Evolutionary conservation across 2,888 invertebrate genomes (phyloP).

Genomic region (Dendrolimus houi): DNA sequence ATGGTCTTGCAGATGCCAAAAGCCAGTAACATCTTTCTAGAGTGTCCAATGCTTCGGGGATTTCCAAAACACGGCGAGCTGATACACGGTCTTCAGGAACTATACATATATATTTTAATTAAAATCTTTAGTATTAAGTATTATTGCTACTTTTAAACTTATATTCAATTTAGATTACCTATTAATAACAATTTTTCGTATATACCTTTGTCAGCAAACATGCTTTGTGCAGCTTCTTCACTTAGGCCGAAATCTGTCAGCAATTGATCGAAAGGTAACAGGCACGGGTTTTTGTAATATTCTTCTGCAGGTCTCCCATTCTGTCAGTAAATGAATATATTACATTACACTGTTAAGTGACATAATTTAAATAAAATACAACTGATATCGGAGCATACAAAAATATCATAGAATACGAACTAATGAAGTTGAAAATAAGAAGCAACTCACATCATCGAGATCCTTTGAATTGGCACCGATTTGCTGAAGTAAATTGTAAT

Average conservation of each 20-base stretch:
- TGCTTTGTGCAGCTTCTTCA: slow-evolving; percentile 79
- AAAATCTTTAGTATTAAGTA: too few relatives aligned
- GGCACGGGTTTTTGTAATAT: slow-evolving; percentile 81
- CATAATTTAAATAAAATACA: too few relatives aligned
- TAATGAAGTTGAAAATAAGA: too few relatives aligned
- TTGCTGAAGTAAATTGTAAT: slow-evolving; percentile 89
- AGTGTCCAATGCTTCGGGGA: slow-evolving; percentile 82
- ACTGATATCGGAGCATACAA: too few relatives aligned
- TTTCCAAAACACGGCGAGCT: slow-evolving; percentile 82
- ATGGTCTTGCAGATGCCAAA: slow-evolving; percentile 77
- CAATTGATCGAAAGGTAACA: slow-evolving; percentile 82
- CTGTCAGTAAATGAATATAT: slow-evolving; percentile 53
- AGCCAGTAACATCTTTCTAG: slow-evolving; percentile 86
- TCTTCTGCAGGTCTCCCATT: slow-evolving; percentile 87
- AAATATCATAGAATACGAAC: too few relatives aligned
- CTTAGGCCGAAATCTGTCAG: slow-evolving; percentile 82
- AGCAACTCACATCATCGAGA: slow-evolving; percentile 84
- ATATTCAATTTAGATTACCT: not conserved
- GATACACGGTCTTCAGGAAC: slow-evolving; percentile 86
- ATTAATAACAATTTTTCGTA: slow-evolving; percentile 7
- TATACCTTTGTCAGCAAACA: slow-evolving; percentile 88
- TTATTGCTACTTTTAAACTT: not conserved
- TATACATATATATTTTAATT: slow-evolving; percentile 41
- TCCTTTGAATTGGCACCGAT: slow-evolving; percentile 90
- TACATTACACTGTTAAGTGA: not conserved